phyloP scores from a whole-genome alignment of 1,140 invertebrate genomes.

The Cecropterus lyciades region DNA sequence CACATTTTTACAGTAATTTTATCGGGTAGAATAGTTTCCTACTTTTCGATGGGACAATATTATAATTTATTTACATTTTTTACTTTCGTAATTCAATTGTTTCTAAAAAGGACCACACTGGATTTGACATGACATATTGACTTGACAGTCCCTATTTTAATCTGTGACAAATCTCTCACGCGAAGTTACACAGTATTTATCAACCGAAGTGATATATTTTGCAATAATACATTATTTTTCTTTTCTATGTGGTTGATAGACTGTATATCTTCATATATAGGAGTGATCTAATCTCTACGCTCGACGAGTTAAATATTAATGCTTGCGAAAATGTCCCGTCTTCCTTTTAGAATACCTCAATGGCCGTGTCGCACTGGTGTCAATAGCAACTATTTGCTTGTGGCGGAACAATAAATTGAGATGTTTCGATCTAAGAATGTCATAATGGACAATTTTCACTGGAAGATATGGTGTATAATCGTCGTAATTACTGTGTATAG shows the following conservation, averaged over 20 bases:
- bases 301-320: slow-evolving; percentile 10
- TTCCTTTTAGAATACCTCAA: slow-evolving; percentile 59
- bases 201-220: slow-evolving; percentile 47
- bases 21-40: too few relatives aligned
- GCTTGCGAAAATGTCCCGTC: slow-evolving; percentile 57
- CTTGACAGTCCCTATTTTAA: too few relatives aligned
- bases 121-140: too few relatives aligned
- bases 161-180: too few relatives aligned
- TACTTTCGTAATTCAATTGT: too few relatives aligned
- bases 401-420: slow-evolving; percentile 57
- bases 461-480: slow-evolving; percentile 60
- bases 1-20: too few relatives aligned
- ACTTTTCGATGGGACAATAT: too few relatives aligned
- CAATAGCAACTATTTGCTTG: slow-evolving; percentile 66
- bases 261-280: slow-evolving; percentile 17
- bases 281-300: slow-evolving; percentile 8
- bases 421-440: slow-evolving; percentile 66
- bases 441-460: slow-evolving; percentile 62
- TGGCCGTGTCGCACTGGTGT: slow-evolving; percentile 65
- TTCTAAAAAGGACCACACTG: too few relatives aligned
- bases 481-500: slow-evolving; percentile 56
- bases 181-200: slow-evolving; percentile 33
- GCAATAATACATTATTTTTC: slow-evolving; percentile 39
- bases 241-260: slow-evolving; percentile 34
- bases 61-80: too few relatives aligned